A percentile compares a stretch with the other conserved stretches of the same genome.
phyloP scores from a whole-genome alignment of 2,888 invertebrate genomes.

The Rhopalosiphum nymphaeae region DNA sequence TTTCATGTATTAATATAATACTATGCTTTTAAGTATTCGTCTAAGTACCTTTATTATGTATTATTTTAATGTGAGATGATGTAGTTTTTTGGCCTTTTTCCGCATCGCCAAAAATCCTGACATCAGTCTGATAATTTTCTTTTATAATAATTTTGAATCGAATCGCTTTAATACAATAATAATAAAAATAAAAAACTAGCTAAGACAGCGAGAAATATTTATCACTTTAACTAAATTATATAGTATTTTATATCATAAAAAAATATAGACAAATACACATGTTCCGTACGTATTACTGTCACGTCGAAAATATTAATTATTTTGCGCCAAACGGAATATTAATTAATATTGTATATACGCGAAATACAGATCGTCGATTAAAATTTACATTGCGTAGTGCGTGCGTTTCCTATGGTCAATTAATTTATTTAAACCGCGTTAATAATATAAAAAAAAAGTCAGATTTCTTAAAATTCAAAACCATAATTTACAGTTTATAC shows the following conservation, averaged over 20 bases:
- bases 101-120: neutral
- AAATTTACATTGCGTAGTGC: neutral
- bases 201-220: neutral
- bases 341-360: neutral
- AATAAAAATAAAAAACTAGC: neutral
- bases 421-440: conserved; percentile 18
- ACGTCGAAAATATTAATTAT: conserved; percentile 13
- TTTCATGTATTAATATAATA: neutral
- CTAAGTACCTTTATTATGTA: neutral
- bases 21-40: neutral
- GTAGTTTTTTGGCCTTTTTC: neutral
- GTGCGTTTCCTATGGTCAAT: neutral
- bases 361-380: neutral
- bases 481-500: no score
- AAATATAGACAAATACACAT: neutral
- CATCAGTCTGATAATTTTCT: neutral
- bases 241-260: neutral
- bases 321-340: neutral
- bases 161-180: neutral
- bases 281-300: neutral
- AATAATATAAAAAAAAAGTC: neutral
- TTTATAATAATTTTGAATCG: neutral
- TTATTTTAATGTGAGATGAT: neutral
- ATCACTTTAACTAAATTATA: neutral
- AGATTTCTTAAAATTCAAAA: neutral